Percentiles rank a stretch among this genome's conserved stretches.
Conservation (phyloP, 2,888 invertebrate species). For the Eristalinus sepulchralis region DNA sequence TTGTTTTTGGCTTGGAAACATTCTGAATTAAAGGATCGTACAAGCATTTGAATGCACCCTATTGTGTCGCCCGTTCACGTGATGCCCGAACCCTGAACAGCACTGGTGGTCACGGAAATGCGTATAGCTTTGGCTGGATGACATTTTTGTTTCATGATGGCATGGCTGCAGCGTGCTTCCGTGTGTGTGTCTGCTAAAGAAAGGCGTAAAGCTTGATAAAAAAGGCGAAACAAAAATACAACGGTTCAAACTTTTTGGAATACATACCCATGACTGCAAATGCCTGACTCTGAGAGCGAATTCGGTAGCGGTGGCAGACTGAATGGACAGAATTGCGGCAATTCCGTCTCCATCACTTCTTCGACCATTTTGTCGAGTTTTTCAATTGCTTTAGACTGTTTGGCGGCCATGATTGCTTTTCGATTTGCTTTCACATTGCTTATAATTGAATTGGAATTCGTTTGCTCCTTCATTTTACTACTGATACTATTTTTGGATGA, state of each 20-base stretch:
- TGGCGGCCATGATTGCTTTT: conserved; percentile 79
- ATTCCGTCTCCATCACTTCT: conserved; percentile 79
- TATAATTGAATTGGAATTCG: conserved; percentile 75
- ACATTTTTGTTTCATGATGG: conserved; percentile 76
- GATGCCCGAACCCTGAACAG: conserved; percentile 79
- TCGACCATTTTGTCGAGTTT: conserved; percentile 81
- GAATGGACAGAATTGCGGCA: conserved; percentile 76
- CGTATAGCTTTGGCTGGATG: conserved; percentile 79
- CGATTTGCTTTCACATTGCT: conserved; percentile 78
- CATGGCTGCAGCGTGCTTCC: conserved; percentile 69
- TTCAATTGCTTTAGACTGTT: conserved; percentile 80
- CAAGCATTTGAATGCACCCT: conserved; percentile 80
- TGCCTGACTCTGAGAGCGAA: conserved; percentile 79
- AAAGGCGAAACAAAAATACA: not conserved
- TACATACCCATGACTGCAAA: conserved; percentile 79
- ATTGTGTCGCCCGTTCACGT: conserved; percentile 75
- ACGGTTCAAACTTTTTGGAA: too few species aligned
- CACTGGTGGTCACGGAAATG: conserved; percentile 79
- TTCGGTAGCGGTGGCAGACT: conserved; percentile 77
- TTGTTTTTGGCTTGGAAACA: not conserved
- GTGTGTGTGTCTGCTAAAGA: conserved; percentile 72
- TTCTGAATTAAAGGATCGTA: conserved; percentile 75
- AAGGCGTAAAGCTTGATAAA: not conserved
- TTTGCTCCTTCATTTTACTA: conserved; percentile 74
- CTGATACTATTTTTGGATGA: conserved; percentile 60